These are phyloP conservation scores for Nomada fucata DNA, from an alignment of 2,888 invertebrate genomes.

Conservation along the genomic window DNA sequence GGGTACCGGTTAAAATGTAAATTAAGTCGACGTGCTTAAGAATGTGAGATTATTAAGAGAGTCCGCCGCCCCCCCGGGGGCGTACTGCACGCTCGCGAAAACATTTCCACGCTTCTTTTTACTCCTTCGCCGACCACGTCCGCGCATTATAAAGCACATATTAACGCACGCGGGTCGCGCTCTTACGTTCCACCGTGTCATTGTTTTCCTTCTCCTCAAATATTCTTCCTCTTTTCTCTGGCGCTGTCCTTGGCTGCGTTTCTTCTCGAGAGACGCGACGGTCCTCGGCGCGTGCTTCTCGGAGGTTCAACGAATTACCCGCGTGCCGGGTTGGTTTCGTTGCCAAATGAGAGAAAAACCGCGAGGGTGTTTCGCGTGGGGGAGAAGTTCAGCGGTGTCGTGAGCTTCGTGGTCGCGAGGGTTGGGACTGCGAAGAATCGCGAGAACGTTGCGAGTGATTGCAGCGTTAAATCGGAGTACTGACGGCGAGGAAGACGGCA, in stretches of 20 bases:
- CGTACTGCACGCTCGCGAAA: conserved; percentile 64
- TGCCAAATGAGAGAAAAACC: background rate
- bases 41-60: conserved; percentile 77
- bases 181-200: background rate
- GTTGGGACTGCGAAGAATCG: background rate
- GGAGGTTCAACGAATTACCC: conserved; percentile 41
- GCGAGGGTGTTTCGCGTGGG: background rate
- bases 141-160: conserved; percentile 67
- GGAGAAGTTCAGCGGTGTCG: background rate
- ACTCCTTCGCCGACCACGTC: conserved; percentile 40
- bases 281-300: conserved; percentile 39
- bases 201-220: background rate
- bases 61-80: conserved; percentile 59
- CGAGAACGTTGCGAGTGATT: background rate
- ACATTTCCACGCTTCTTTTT: conserved; percentile 64
- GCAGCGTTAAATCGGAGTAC: background rate
- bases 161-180: conserved; percentile 47
- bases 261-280: conserved; percentile 32
- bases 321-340: conserved; percentile 10
- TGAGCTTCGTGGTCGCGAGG: background rate
- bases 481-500: background rate
- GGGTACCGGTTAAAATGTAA: conserved; percentile 78
- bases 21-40: conserved; percentile 78
- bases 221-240: too few relatives aligned
- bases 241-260: background rate